These are phyloP conservation scores for Bombus breviceps DNA, from an alignment of 1,140 invertebrate species.

Conservation along the genomic window DNA sequence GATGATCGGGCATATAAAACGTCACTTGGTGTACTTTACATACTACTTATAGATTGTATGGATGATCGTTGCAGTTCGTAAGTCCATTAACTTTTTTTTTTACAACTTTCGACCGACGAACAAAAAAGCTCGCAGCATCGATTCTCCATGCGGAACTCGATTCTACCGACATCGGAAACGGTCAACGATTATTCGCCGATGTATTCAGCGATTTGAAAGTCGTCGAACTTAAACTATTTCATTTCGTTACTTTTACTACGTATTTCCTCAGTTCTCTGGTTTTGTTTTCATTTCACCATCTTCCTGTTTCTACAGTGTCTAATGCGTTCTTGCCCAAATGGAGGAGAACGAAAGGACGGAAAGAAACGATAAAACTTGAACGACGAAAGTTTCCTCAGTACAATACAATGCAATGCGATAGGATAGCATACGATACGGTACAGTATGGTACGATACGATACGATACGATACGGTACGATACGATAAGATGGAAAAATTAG, in stretches of 20 bases:
- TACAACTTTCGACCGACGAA: too few relatives aligned
- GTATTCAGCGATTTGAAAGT: conserved; percentile 25
- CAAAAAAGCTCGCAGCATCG: neutral
- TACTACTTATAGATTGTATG: too few relatives aligned
- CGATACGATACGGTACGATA: neutral
- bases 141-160: neutral
- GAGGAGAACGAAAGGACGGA: neutral
- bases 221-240: neutral
- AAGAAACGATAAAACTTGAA: conserved; percentile 53
- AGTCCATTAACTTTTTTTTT: too few relatives aligned
- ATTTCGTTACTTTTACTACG: neutral
- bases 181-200: conserved; percentile 8
- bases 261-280: neutral
- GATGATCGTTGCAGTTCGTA: too few relatives aligned
- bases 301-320: neutral
- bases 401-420: too few relatives aligned
- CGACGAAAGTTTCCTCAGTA: conserved; percentile 55
- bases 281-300: neutral
- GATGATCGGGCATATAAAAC: too few relatives aligned
- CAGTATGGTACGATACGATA: neutral
- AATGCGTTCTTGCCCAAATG: neutral
- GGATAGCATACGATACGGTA: neutral
- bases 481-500: conserved; percentile 9
- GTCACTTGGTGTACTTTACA: too few relatives aligned
- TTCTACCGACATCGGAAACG: neutral